phyloP scores from a whole-genome alignment of 2,797 vertebrate genomes.

The Iguana delicatissima region DNA sequence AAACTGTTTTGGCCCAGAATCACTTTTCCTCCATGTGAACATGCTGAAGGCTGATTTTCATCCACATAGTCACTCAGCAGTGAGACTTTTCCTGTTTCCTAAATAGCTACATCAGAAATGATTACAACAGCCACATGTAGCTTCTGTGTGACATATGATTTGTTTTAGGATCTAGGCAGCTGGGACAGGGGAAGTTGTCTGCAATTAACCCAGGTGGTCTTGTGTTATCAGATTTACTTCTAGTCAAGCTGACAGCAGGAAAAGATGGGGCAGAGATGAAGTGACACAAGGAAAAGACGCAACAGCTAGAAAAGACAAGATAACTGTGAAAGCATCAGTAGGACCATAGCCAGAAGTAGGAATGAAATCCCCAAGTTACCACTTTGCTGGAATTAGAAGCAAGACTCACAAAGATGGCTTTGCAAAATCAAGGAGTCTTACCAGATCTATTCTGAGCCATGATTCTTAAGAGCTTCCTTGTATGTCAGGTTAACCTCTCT shows the following conservation, averaged over 20 bases:
- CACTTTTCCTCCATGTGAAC: background rate
- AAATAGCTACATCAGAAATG: background rate
- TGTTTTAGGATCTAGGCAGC: background rate
- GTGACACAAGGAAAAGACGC: background rate
- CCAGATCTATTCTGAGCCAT: background rate
- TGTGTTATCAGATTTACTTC: background rate
- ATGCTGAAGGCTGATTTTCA: background rate
- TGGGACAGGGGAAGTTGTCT: background rate
- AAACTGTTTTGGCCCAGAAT: background rate
- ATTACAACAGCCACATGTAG: background rate
- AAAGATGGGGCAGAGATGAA: background rate
- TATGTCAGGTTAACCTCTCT: background rate
- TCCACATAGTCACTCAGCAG: background rate
- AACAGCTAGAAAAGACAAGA: background rate
- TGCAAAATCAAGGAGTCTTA: background rate
- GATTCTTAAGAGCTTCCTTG: background rate
- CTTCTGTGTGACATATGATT: background rate
- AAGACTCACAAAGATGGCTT: background rate
- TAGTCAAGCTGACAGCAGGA: background rate
- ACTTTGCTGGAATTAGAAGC: background rate
- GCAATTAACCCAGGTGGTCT: background rate
- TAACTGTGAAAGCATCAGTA: background rate
- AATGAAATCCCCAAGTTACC: background rate
- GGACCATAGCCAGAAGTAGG: background rate
- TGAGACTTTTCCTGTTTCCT: background rate